phyloP scores from a whole-genome alignment of 2,113 vertebrate species.

The Odocoileus hemionus region DNA sequence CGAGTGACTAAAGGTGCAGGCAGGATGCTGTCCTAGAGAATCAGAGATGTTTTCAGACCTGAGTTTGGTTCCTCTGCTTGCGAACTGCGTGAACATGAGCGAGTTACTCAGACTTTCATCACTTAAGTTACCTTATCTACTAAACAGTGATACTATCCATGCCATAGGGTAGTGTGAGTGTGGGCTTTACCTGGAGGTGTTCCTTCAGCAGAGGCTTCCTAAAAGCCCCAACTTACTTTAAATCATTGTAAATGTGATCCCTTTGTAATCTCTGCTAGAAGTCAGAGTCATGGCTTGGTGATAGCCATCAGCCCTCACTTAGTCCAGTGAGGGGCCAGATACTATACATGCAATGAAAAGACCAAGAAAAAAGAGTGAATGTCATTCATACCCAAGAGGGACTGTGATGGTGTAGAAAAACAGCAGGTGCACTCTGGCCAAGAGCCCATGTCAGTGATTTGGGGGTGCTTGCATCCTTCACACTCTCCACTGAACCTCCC shows the following conservation, averaged over 20 bases:
- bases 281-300: neutral
- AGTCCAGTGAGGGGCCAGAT: no score
- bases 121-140: neutral
- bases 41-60: neutral
- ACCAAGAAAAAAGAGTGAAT: neutral
- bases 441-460: neutral
- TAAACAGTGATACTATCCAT: neutral
- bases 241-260: neutral
- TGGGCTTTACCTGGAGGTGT: neutral
- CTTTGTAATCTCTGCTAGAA: neutral
- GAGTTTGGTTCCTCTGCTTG: neutral
- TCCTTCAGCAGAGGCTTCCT: neutral
- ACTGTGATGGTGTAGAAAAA: neutral
- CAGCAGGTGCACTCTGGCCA: neutral
- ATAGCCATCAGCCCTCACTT: neutral
- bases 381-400: neutral
- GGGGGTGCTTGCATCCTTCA: neutral
- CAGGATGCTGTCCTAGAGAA: neutral
- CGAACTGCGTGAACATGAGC: neutral
- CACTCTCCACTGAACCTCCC: neutral
- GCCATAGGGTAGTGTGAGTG: neutral
- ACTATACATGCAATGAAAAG: neutral
- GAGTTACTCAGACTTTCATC: neutral
- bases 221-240: neutral
- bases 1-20: neutral